Evolutionary conservation across 1,140 invertebrate genomes (phyloP), one percentile per base, ranked within the genome.

Genomic region (Polypedilum pembai): DNA sequence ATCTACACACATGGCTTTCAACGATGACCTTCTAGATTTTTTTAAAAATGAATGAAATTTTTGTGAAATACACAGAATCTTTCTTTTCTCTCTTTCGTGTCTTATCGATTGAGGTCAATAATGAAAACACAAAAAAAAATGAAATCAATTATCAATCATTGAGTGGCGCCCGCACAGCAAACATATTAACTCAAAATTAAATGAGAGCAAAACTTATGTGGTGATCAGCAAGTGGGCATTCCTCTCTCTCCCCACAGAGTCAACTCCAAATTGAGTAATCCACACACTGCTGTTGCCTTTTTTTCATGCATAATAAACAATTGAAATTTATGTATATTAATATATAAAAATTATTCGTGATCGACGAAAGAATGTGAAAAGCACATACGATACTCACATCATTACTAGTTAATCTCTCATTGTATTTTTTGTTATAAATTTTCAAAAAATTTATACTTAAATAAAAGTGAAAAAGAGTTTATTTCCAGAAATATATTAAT

Each of bases 101-200:
- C 65, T 69, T 69, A 69, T 69, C 65, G 20, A 69, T 69, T 21
- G 65, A 21, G 65, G 65, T 69, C 65, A 69, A 69, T 69, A 69
- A 33, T 33, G 24, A 33, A 33, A 1, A 33, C 24, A 33, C 24
- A 33, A 3, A 33, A 33, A 33, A 69, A 69, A 69, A 69, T 69
- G 17, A 69, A 69, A 69, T 69, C 65, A 69, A 69, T 69, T 69
- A 69, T 69, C 65, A 69, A 21, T 18, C 17, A 69, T 18, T 8
- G 65, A 21, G 17, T 69, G 65, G 65, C 65, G 65, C 65, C 65
- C 20, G 20, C 45, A 56, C 45, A 56, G 45, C 15, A 56, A 56
- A 45, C 4, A 12, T 56, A 15, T 15, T 56, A n/a, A 12, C n/a
- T 56, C 15, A n/a, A 56, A 56, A 56, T 12, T n/a, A 56, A 20